These are phyloP conservation scores for Netelia melanura DNA, from an alignment of 2,888 invertebrate genomes.

Conservation along the genomic window DNA sequence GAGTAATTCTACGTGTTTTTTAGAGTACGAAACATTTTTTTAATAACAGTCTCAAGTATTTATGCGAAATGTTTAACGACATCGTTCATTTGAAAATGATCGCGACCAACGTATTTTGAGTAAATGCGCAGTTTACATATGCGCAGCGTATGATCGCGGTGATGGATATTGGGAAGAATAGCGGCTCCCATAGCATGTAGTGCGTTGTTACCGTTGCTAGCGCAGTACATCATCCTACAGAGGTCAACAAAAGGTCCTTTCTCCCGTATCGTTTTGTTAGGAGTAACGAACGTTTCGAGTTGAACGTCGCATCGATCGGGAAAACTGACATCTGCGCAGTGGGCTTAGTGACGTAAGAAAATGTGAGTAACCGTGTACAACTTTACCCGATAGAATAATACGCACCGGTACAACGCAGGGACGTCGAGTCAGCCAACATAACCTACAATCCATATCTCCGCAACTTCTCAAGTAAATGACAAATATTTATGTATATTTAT, in stretches of 20 bases:
- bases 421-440: conserved; percentile 18
- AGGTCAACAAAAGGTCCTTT: not conserved
- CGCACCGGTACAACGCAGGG: not conserved
- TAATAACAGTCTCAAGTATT: too few species aligned
- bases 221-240: too few species aligned
- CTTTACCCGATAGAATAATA: not conserved
- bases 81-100: too few species aligned
- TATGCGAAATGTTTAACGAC: too few species aligned
- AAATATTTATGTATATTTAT: conserved; percentile 76
- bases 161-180: too few species aligned
- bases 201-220: too few species aligned
- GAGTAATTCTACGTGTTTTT: too few species aligned
- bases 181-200: too few species aligned
- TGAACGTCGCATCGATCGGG: conserved; percentile 24
- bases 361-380: conserved; percentile 48
- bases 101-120: too few species aligned
- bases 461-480: conserved; percentile 21
- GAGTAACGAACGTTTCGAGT: not conserved
- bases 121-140: too few species aligned
- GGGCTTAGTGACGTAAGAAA: conserved; percentile 38
- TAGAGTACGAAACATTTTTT: too few species aligned
- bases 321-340: conserved; percentile 41
- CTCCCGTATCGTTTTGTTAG: conserved; percentile 1
- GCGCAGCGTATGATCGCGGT: too few species aligned
- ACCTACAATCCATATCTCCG: conserved; percentile 38